Evolutionary conservation across 2,113 vertebrate genomes (phyloP).

Genomic region (Poicephalus meyeri): DNA sequence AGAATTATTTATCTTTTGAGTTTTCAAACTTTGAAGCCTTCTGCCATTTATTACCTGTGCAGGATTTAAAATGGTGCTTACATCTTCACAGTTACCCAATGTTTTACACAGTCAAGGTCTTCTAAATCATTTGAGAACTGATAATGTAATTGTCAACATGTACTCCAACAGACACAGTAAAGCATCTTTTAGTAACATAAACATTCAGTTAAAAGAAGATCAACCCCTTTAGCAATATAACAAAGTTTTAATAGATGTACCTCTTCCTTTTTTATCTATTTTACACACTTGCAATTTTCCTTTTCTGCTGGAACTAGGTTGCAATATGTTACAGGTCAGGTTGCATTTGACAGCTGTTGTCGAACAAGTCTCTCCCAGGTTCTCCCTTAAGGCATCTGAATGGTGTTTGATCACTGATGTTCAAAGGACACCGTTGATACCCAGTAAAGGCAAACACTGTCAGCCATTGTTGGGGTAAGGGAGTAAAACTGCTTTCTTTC

Average conservation of each 20-base stretch:
- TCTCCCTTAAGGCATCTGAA: neutral
- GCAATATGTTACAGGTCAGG: neutral
- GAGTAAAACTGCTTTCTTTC: neutral
- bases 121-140: neutral
- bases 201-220: neutral
- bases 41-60: constrained; percentile 2
- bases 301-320: neutral
- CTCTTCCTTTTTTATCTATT: neutral
- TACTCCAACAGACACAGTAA: neutral
- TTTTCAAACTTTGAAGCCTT: neutral
- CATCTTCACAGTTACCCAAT: neutral
- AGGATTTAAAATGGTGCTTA: neutral
- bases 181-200: neutral
- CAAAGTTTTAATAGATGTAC: neutral
- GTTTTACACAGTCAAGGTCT: neutral
- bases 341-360: neutral
- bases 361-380: neutral
- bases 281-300: neutral
- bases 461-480: neutral
- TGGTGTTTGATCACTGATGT: neutral
- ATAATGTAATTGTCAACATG: neutral
- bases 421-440: neutral
- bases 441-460: neutral
- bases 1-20: constrained; percentile 14
- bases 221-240: neutral